Evolutionary conservation across 2,888 invertebrate genomes (phyloP).

Genomic region (Globia sparganii): DNA sequence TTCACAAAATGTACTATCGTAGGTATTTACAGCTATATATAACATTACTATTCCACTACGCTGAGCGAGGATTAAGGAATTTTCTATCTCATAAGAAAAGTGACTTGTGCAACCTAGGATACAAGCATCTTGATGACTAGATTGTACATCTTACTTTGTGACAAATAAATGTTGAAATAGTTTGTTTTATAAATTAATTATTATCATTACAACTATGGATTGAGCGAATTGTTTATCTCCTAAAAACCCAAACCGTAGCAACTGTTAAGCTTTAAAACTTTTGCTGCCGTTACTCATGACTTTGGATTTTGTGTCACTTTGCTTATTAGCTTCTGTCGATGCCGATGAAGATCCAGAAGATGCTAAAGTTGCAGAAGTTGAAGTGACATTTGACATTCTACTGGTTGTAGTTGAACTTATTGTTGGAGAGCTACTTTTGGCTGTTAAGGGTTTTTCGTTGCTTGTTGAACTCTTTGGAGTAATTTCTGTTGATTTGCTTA

Average conservation of each 20-base stretch:
- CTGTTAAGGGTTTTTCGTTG: slow-evolving; percentile 46
- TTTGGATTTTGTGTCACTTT: slow-evolving; percentile 67
- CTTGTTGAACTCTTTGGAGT: slow-evolving; percentile 41
- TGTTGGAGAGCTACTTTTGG: slow-evolving; percentile 21
- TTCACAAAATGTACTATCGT: slow-evolving; percentile 50
- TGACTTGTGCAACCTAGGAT: slow-evolving; percentile 55
- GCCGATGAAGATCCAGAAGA: slow-evolving; percentile 40
- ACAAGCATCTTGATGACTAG: slow-evolving; percentile 51
- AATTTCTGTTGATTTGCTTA: slow-evolving; percentile 44
- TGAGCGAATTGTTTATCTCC: slow-evolving; percentile 75
- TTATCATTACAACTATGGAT: slow-evolving; percentile 74
- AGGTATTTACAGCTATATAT: slow-evolving; percentile 63
- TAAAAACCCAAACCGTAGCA: slow-evolving; percentile 63
- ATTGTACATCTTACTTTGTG: slow-evolving; percentile 51
- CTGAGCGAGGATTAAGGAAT: slow-evolving; percentile 54
- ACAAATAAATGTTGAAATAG: slow-evolving; percentile 34
- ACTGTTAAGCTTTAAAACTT: slow-evolving; percentile 74
- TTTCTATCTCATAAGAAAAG: slow-evolving; percentile 45
- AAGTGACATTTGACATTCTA: slow-evolving; percentile 30
- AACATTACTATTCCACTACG: slow-evolving; percentile 54
- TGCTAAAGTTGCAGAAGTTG: slow-evolving; percentile 21
- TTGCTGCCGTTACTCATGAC: slow-evolving; percentile 69
- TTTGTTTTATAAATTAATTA: slow-evolving; percentile 59
- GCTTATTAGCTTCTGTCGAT: slow-evolving; percentile 57
- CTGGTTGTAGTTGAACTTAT: slow-evolving; percentile 32